Conservation (phyloP, 2,888 invertebrate genomes). For the Lycophotia porphyrea region DNA sequence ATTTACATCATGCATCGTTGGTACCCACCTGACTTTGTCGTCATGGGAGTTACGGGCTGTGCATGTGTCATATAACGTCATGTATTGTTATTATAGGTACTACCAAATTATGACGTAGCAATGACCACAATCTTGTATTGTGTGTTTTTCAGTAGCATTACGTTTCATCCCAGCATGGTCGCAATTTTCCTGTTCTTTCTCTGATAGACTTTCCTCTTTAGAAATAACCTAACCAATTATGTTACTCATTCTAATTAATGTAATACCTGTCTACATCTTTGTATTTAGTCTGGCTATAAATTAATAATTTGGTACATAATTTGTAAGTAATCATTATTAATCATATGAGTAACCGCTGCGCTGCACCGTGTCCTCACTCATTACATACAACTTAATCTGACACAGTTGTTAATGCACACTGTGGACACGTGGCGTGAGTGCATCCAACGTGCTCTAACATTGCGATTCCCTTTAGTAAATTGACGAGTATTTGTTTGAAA, state of each 20-base stretch:
- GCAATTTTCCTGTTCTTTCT: slow-evolving; percentile 1
- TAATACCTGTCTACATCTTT: no score
- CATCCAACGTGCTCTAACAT: slow-evolving; percentile 2
- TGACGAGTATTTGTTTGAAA: not conserved
- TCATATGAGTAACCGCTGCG: slow-evolving; percentile 1
- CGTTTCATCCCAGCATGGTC: not conserved
- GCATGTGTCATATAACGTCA: slow-evolving; percentile 12
- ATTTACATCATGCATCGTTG: not conserved
- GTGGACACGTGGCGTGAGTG: slow-evolving; percentile 25
- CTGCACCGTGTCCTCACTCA: slow-evolving; percentile 5
- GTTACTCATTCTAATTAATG: not conserved
- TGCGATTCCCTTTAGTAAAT: not conserved
- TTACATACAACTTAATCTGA: slow-evolving; percentile 14
- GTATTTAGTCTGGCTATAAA: not conserved
- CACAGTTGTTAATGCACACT: slow-evolving; percentile 18
- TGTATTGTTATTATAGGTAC: not conserved
- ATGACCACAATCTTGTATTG: not conserved
- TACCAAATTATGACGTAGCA: not conserved
- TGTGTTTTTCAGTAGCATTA: not conserved
- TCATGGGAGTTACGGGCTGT: slow-evolving; percentile 1
- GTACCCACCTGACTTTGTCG: not conserved
- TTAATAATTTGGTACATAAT: not conserved
- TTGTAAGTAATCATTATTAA: not conserved
- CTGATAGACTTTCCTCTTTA: not conserved
- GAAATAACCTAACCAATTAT: no score